A percentile compares a stretch with the other conserved stretches of the same genome.
These are phyloP conservation scores for Hypocryptadius cinnamomeus DNA, from an alignment of 2,113 vertebrate species.

Conservation along the genomic window DNA sequence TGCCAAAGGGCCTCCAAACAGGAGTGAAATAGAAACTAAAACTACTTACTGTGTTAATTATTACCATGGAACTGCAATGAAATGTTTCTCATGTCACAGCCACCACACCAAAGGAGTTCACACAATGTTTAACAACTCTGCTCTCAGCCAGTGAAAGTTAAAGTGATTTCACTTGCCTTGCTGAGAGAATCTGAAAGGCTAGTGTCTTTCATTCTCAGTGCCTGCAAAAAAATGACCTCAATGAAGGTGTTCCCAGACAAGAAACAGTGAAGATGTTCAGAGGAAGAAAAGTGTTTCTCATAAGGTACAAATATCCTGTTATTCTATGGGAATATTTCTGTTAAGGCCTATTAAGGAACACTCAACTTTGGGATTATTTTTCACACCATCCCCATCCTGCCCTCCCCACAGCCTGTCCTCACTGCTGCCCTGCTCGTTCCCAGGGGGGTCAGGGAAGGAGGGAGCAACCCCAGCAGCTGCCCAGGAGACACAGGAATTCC, in stretches of 20 bases:
- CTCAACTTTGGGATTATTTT: neutral
- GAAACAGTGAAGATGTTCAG: neutral
- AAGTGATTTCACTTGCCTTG: neutral
- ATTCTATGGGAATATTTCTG: conserved; percentile 42
- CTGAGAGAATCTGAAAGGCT: neutral
- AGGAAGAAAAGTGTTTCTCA: conserved; percentile 19
- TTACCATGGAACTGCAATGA: neutral
- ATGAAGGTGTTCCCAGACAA: neutral
- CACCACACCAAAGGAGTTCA: neutral
- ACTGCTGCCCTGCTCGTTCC: neutral
- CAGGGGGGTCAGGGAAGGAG: neutral
- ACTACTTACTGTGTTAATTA: neutral
- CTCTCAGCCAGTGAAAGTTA: neutral
- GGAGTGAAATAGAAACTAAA: neutral
- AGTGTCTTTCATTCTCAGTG: neutral
- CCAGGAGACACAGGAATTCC: neutral
- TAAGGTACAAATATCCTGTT: conserved; percentile 53
- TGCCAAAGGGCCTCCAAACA: neutral
- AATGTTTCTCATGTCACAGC: neutral
- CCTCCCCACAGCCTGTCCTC: neutral
- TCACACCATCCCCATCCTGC: neutral
- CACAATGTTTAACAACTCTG: neutral
- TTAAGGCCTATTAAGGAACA: neutral
- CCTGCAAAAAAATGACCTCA: neutral
- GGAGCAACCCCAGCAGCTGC: neutral